Evolutionary conservation across 2,888 invertebrate species (phyloP), one percentile per base, ranked within the genome.

Genomic region (Drosophila antonietae): DNA sequence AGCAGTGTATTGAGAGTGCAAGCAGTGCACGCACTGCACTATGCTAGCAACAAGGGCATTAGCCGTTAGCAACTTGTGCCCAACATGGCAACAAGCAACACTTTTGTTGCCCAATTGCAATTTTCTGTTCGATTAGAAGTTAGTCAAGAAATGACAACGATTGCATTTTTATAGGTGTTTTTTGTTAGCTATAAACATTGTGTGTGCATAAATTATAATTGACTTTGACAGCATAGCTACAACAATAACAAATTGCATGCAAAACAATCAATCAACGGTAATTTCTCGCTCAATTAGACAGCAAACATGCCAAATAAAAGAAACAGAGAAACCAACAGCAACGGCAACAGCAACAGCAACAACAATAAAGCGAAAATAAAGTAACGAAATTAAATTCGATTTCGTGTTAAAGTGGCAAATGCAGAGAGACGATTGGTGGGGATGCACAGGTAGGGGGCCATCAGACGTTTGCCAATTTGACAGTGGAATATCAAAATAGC

Each of bases 271-370:
- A 91, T 91, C 91, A 91, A 82, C 91, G 82, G 86, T 90, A 90
- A 91, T 91, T 91, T 92, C 88, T 88, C 91, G 91, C 91, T 91
- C 91, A 91, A 91, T 91, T 91, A 91, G 91, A 90, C 91, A 90
- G 86, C 91, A 82, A 90, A 81, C 85, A 80, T 76, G 76, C 74
- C 78, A 84, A 80, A 80, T 70, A 74, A 78, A 68, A 68, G 67
- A 73, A 74, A 79, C 68, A 75, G 55, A 64, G 68, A 56, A 65
- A 69, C 62, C 43, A 55, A 51, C 37, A 44, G 10, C 44, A 55
- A 51, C 37, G 37, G 10, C 51, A 46, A 23, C 51, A 53, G 10
- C 44, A 55, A 51, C 37, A 44, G 10, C 51, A 46, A 23, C 51
- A 53, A 52, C 46, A 69, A 33, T 39, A 52, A 60, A 63, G 47